Evolutionary conservation across 2,797 vertebrate genomes (phyloP).

Genomic region (Otolemur crassicaudatus): DNA sequence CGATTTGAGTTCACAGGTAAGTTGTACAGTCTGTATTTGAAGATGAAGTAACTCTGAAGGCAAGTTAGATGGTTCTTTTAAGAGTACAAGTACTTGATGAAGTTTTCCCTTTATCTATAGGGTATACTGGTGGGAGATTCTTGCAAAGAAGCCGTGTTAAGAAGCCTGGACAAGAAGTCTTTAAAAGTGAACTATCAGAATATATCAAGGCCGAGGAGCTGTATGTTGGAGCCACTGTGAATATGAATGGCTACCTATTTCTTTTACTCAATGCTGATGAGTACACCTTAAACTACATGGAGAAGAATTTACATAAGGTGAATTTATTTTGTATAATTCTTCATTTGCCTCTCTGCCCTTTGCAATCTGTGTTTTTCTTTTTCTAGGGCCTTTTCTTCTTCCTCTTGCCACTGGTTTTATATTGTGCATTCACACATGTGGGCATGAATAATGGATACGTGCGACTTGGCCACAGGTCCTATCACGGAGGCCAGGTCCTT

Average conservation of each 20-base stretch:
- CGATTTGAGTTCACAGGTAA: conserved; percentile 35
- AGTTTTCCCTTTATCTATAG: conserved; percentile 84
- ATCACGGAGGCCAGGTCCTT: conserved; percentile 60
- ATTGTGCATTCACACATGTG: conserved; percentile 75
- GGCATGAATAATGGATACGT: conserved; percentile 68
- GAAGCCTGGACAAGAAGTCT: conserved; percentile 94
- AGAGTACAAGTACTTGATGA: conserved; percentile 74
- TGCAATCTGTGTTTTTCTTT: conserved; percentile 65
- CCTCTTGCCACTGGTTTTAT: conserved; percentile 64
- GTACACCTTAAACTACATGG: conserved; percentile 95
- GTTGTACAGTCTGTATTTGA: neutral
- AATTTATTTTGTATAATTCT: conserved; percentile 72
- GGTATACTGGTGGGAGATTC: conserved; percentile 92
- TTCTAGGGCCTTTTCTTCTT: conserved; percentile 54
- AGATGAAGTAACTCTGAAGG: conserved; percentile 65
- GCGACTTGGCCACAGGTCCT: conserved; percentile 65
- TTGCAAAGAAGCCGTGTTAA: conserved; percentile 92
- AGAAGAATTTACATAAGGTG: conserved; percentile 93
- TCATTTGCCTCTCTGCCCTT: conserved; percentile 31
- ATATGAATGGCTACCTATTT: conserved; percentile 91
- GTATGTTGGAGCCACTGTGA: conserved; percentile 92
- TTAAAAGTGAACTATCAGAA: conserved; percentile 92
- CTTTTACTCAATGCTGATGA: conserved; percentile 93
- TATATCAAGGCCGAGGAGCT: conserved; percentile 92
- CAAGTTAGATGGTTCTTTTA: conserved; percentile 44